These are phyloP conservation scores for Labeo catla DNA, from an alignment of 2,113 vertebrate species.

Conservation along the genomic window DNA sequence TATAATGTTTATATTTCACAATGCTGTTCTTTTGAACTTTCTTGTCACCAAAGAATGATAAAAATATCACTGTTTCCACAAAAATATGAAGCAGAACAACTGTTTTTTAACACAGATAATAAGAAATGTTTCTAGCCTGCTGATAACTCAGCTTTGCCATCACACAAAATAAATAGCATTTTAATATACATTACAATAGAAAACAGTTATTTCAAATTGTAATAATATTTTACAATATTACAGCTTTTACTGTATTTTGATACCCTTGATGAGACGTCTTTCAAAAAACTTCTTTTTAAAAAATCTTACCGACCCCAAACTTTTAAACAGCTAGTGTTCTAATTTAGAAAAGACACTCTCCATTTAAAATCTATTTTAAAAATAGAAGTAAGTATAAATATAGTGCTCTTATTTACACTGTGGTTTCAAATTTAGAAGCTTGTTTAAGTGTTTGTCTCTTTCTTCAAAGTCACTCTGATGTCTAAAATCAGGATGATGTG, in stretches of 20 bases:
- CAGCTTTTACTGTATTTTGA: too few relatives aligned
- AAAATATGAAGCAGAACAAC: not conserved
- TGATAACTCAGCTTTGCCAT: not conserved
- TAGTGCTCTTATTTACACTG: not conserved
- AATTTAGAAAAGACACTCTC: not conserved
- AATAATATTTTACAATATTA: too few relatives aligned
- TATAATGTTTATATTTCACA: not conserved
- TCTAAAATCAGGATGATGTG: not conserved
- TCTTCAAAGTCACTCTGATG: not conserved
- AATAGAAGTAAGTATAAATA: not conserved
- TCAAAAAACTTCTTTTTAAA: not conserved
- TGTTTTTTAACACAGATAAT: not conserved
- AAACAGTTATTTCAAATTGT: too few relatives aligned
- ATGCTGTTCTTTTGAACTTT: not conserved
- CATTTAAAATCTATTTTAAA: not conserved
- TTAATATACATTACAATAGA: too few relatives aligned
- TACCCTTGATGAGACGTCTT: not conserved
- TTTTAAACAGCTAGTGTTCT: not conserved
- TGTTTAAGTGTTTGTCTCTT: not conserved
- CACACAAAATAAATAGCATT: not conserved
- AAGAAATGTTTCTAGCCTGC: not conserved
- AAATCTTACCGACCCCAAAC: not conserved
- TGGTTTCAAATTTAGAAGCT: constrained; percentile 3
- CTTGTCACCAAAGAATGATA: not conserved
- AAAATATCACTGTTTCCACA: not conserved